Evolutionary conservation across 92 coral and sea anemone species (phyloP).

Genomic region (Virgularia gustaviana): DNA sequence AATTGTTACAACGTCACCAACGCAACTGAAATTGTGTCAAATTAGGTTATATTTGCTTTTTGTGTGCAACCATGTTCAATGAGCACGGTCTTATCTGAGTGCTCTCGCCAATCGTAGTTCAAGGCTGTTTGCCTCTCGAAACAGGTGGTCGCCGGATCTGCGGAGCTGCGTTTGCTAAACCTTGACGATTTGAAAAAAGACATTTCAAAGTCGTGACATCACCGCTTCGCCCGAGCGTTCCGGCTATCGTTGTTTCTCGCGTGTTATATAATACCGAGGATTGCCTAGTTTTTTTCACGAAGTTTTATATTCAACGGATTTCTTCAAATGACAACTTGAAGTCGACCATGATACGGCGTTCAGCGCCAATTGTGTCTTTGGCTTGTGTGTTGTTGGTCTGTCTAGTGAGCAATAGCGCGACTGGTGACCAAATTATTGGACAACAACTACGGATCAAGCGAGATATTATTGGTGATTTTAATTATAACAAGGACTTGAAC

Average conservation of each 20-base stretch:
- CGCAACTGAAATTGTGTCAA: too few species aligned
- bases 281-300: neutral
- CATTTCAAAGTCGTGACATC: constrained; percentile 31
- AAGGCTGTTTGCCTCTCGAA: neutral
- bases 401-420: neutral
- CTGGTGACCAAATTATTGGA: constrained; percentile 16
- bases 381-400: neutral
- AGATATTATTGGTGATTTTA: too few species aligned
- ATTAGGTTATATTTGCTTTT: too few species aligned
- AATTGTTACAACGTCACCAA: too few species aligned
- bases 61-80: constrained; percentile 32
- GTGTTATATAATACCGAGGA: neutral
- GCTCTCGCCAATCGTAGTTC: constrained; percentile 18
- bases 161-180: constrained; percentile 6
- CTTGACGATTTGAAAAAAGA: neutral
- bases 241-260: neutral
- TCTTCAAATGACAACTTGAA: constrained; percentile 21
- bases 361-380: constrained; percentile 10
- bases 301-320: too few species aligned
- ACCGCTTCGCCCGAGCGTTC: neutral
- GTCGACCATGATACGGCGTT: constrained; percentile 22
- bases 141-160: constrained; percentile 15
- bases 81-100: constrained; percentile 8
- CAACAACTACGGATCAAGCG: neutral
- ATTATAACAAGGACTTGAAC: too few species aligned